Conservation (phyloP, 1,140 invertebrate genomes). For the Pseudoatta argentina region DNA sequence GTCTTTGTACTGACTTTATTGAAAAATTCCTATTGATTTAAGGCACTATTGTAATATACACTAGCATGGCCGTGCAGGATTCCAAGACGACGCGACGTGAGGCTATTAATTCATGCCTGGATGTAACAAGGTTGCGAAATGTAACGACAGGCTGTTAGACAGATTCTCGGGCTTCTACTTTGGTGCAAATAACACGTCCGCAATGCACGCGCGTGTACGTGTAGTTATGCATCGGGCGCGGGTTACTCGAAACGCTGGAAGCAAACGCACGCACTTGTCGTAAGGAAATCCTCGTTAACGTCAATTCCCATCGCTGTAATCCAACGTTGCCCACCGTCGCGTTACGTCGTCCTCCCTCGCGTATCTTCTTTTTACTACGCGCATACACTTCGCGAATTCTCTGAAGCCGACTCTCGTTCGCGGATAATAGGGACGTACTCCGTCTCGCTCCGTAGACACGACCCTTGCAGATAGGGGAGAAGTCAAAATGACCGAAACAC, state of each 20-base stretch:
- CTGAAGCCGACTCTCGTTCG: slow-evolving; percentile 51
- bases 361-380: slow-evolving; percentile 66
- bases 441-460: slow-evolving; percentile 45
- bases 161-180: slow-evolving; percentile 27
- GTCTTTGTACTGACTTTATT: neutral
- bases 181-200: slow-evolving; percentile 58
- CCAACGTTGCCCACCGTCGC: slow-evolving; percentile 45
- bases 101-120: slow-evolving; percentile 48
- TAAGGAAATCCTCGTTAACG: slow-evolving; percentile 76
- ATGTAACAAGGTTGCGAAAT: slow-evolving; percentile 58
- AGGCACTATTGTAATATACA: neutral
- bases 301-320: slow-evolving; percentile 75
- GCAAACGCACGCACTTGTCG: slow-evolving; percentile 66
- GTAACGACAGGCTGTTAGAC: slow-evolving; percentile 59
- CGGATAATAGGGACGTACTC: slow-evolving; percentile 66
- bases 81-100: slow-evolving; percentile 30
- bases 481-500: slow-evolving; percentile 34
- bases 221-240: slow-evolving; percentile 10
- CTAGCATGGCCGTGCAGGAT: slow-evolving; percentile 30
- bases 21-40: slow-evolving; percentile 45
- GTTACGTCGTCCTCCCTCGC: neutral
- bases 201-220: neutral
- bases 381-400: slow-evolving; percentile 59
- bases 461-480: neutral
- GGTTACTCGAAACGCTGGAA: slow-evolving; percentile 48